Conservation (phyloP, 2,797 vertebrate species). For the Neosalanx taihuensis region DNA sequence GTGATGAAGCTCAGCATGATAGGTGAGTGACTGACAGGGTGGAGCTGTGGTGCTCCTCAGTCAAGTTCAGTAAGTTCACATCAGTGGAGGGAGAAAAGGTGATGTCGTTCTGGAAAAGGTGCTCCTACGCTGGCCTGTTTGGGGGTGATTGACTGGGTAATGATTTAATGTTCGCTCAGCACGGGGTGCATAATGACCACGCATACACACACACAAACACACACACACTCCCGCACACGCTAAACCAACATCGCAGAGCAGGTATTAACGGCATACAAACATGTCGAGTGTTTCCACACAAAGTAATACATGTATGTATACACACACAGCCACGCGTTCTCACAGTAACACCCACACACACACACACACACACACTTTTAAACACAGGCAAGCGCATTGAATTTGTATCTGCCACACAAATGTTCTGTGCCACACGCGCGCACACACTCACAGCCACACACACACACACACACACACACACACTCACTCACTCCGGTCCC, state of each 20-base stretch:
- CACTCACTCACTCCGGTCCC: constrained; percentile 9
- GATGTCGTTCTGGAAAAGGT: too few species aligned
- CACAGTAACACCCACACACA: not conserved
- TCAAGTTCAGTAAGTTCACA: too few species aligned
- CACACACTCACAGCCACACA: constrained; percentile 8
- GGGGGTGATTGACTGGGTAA: too few species aligned
- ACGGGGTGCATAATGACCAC: too few species aligned
- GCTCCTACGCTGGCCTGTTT: too few species aligned
- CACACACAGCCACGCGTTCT: not conserved
- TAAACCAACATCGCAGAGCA: constrained; percentile 15
- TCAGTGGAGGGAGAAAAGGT: too few species aligned
- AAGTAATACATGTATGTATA: constrained; percentile 25
- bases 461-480: constrained; percentile 17
- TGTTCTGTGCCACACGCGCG: constrained; percentile 56
- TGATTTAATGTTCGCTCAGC: too few species aligned
- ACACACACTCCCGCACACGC: not conserved
- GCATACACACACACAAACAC: not conserved
- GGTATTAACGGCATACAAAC: constrained; percentile 47
- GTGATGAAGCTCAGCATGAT: too few species aligned
- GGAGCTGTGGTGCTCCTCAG: too few species aligned
- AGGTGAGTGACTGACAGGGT: too few species aligned
- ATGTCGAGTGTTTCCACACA: constrained; percentile 56
- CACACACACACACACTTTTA: constrained; percentile 8
- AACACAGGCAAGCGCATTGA: constrained; percentile 51
- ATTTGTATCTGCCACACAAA: constrained; percentile 59